A percentile compares a stretch with the other conserved stretches of the same genome.
Evolutionary conservation across 2,113 vertebrate species (phyloP).

Genomic region (Laticauda colubrina): DNA sequence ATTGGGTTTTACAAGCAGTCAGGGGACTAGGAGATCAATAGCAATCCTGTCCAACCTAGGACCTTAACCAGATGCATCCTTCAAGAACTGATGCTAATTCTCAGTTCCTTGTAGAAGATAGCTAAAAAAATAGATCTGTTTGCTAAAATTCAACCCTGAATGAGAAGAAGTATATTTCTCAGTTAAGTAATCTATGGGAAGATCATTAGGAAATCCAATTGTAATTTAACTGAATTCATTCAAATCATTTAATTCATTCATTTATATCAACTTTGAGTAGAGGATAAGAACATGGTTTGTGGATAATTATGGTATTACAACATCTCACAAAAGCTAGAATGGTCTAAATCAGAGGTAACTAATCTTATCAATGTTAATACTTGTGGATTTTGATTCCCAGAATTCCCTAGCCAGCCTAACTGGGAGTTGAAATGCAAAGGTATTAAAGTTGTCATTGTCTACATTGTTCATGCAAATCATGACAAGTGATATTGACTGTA

Average conservation of each 20-base stretch:
- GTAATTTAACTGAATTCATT: neutral
- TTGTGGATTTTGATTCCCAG: neutral
- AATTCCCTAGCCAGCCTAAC: neutral
- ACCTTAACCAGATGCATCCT: neutral
- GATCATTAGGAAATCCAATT: neutral
- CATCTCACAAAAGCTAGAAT: neutral
- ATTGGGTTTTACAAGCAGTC: neutral
- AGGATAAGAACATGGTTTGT: neutral
- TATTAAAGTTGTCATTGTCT: neutral
- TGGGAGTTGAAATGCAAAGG: neutral
- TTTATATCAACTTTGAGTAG: neutral
- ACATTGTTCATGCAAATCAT: neutral
- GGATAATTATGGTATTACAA: neutral
- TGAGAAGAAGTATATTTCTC: neutral
- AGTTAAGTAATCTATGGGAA: neutral
- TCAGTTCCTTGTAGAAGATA: neutral
- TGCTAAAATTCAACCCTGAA: neutral
- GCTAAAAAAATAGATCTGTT: neutral
- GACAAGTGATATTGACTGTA: neutral
- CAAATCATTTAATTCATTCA: neutral
- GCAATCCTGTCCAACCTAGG: neutral
- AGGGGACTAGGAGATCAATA: neutral
- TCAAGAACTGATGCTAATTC: neutral
- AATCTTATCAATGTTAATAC: neutral
- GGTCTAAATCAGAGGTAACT: neutral